phyloP scores from a whole-genome alignment of 2,113 vertebrate genomes.

The pig (Sus scrofa) region T2T-Sscrofa CM000822.6:18200501-18201000 shows the following conservation, averaged over 20 bases:
- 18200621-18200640: not conserved
- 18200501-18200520: conserved; percentile 12
- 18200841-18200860: too few species aligned
- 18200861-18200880: too few species aligned
- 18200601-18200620: not conserved
- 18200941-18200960: too few species aligned
- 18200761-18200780: conserved; percentile 4
- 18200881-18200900: too few species aligned
- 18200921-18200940: too few species aligned
- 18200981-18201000: not conserved
- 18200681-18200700: not conserved
- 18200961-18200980: too few species aligned
- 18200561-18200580: not conserved
- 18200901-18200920: too few species aligned
- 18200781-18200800: not conserved
- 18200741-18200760: not conserved
- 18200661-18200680: not conserved
- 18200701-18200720: not conserved
- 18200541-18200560: conserved; percentile 11
- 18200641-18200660: not conserved
- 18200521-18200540: not conserved
- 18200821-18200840: too few species aligned
- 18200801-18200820: too few species aligned
- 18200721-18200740: not conserved
- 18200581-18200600: conserved; percentile 38